Conservation (phyloP, 1,140 invertebrate genomes). For the Tetramorium alpestre region DNA sequence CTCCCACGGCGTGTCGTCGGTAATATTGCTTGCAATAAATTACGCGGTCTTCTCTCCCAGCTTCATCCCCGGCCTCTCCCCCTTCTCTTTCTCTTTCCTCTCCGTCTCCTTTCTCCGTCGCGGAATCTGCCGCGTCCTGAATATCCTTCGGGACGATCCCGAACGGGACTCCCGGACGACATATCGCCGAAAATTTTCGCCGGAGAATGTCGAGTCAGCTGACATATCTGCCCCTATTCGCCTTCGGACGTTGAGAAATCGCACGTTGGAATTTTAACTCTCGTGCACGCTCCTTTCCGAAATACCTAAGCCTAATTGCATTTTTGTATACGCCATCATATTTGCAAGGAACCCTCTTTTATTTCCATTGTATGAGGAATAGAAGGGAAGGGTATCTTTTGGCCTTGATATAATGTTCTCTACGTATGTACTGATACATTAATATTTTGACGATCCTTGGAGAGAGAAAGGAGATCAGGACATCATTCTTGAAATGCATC, state of each 20-base stretch:
- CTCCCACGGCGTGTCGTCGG: slow-evolving; percentile 35
- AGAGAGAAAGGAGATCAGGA: not conserved
- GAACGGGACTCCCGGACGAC: slow-evolving; percentile 27
- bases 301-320: slow-evolving; percentile 30
- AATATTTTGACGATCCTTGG: not conserved
- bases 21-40: slow-evolving; percentile 74
- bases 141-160: slow-evolving; percentile 50
- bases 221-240: slow-evolving; percentile 1
- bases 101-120: not conserved
- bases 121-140: slow-evolving; percentile 15
- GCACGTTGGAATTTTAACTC: slow-evolving; percentile 26
- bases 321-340: not conserved
- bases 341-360: not conserved
- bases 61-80: not conserved
- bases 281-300: not conserved
- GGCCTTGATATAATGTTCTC: not conserved
- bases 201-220: slow-evolving; percentile 47
- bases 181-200: slow-evolving; percentile 67
- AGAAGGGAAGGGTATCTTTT: not conserved
- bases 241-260: slow-evolving; percentile 34
- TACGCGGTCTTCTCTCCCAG: slow-evolving; percentile 48
- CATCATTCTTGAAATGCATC: not conserved
- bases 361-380: not conserved
- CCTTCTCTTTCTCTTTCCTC: not conserved
- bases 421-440: not conserved